A percentile compares a stretch with the other conserved stretches of the same genome.
These are phyloP conservation scores for Zootermopsis nevadensis DNA, from an alignment of 2,888 invertebrate species.

Conservation along the genomic window DNA sequence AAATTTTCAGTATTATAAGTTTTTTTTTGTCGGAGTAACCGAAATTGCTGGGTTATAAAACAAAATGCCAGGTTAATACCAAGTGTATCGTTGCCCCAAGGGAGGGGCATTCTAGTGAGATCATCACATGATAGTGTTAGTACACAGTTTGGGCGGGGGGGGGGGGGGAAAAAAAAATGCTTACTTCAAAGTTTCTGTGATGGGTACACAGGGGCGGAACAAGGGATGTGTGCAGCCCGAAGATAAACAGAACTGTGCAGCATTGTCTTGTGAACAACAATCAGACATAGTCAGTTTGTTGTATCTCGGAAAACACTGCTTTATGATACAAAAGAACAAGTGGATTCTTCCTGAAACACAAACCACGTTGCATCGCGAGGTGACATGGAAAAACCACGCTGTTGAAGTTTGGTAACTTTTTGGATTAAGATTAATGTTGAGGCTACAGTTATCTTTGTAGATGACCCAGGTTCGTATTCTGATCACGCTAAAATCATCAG, in stretches of 20 bases:
- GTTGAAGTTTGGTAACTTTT: too few species aligned
- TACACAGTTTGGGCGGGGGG: conserved; percentile 1
- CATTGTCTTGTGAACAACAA: conserved; percentile 34
- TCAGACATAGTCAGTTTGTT: conserved; percentile 19
- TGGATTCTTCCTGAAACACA: background rate
- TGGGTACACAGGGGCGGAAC: background rate
- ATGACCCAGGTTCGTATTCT: too few species aligned
- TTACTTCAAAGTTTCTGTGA: conserved; percentile 36
- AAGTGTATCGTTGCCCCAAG: too few species aligned
- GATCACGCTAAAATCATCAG: too few species aligned
- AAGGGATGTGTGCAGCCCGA: conserved; percentile 27
- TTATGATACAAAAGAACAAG: conserved; percentile 1
- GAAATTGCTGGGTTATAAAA: too few species aligned
- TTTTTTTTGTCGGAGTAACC: too few species aligned
- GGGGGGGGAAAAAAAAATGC: conserved; percentile 26
- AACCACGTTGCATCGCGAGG: background rate
- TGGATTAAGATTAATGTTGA: too few species aligned
- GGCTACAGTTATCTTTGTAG: too few species aligned
- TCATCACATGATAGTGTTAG: background rate
- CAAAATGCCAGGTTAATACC: background rate
- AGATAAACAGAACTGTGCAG: conserved; percentile 23
- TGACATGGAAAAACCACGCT: too few species aligned
- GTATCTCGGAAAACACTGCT: conserved; percentile 23
- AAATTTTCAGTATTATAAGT: too few species aligned
- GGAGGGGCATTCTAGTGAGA: background rate